Evolutionary conservation across 2,888 invertebrate species (phyloP), one percentile per base, ranked within the genome.

Genomic region (Andrena praecox): DNA sequence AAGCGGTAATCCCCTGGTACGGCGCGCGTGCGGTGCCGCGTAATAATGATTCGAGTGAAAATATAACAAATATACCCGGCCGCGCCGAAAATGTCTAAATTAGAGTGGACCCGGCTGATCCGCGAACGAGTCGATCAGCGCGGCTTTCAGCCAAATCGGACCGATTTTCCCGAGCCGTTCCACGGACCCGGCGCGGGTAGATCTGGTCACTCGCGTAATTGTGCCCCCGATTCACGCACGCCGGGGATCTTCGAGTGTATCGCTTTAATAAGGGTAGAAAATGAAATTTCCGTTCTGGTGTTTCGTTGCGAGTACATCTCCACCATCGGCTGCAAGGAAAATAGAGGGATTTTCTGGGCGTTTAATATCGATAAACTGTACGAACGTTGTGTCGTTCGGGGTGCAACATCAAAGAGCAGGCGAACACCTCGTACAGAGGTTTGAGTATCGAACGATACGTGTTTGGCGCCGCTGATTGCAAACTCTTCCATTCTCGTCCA

Each of bases 41-140:
- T 89, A 90, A 91, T 91, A 90, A 91, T 89, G 90, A 91, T 91
- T 87, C 87, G 82, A 84, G 87, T 79, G 87, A 90, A 91, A 91
- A 89, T 91, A 90, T 89, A 91, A 87, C 90, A 87, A 89, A 87
- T 87, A 86, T 85, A 85, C 72, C 79, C 70, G 74, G 74, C 67
- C 80, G 77, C 71, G 56, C 24, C 74, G 82, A 86, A 87, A 88
- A 89, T 87, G 84, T 89, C 87, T 85, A 87, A 90, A 91, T 90
- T 89, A 89, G 90, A 88, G 87, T 86, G 89, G 77, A 89, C 77
- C 82, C 81, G 87, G 75, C 77, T 78, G 76, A 85, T 80, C 79
- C 82, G 80, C 70, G 73, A 76, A 70, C 71, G 82, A 89, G 80
- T 86, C 88, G 88, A 88, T 85, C 87, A 81, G 77, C 78, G 69